phyloP scores from a whole-genome alignment of 2,888 invertebrate genomes.

The Chelonus formosanus region DNA sequence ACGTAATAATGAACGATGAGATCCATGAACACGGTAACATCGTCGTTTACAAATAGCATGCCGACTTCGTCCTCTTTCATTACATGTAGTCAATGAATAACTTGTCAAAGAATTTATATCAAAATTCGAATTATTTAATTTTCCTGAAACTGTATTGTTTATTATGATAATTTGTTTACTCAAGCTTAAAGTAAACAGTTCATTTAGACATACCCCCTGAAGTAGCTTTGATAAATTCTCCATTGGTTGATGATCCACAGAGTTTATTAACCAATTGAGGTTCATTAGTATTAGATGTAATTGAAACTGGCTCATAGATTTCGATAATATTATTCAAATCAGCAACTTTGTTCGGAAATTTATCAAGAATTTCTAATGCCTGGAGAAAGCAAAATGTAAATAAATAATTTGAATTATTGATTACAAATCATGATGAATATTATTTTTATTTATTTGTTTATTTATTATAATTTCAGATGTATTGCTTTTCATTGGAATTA shows the following conservation, averaged over 20 bases:
- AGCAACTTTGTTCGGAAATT: conserved; percentile 53
- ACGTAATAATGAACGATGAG: conserved; percentile 44
- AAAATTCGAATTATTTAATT: conserved; percentile 32
- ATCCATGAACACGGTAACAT: conserved; percentile 46
- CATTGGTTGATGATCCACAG: conserved; percentile 42
- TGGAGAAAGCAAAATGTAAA: conserved; percentile 23
- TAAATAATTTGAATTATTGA: conserved; percentile 4
- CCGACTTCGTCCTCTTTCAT: conserved; percentile 38
- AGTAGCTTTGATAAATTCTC: conserved; percentile 41
- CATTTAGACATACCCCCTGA: conserved; percentile 22
- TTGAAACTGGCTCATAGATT: conserved; percentile 47
- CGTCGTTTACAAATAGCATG: conserved; percentile 51
- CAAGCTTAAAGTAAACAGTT: too few species aligned
- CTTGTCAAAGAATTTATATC: conserved; percentile 41
- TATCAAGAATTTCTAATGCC: conserved; percentile 51
- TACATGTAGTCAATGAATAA: conserved; percentile 44
- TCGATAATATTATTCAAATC: conserved; percentile 52
- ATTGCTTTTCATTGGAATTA: too few species aligned
- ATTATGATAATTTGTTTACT: conserved; percentile 1
- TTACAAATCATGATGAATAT: neutral
- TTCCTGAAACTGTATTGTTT: conserved; percentile 25
- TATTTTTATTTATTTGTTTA: too few species aligned
- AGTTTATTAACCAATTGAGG: conserved; percentile 37
- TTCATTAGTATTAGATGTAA: conserved; percentile 39
- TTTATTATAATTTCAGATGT: too few species aligned